Percentiles rank a stretch among this genome's conserved stretches.
Evolutionary conservation across 2,888 invertebrate genomes (phyloP).

Genomic region (Mythimna pallens): DNA sequence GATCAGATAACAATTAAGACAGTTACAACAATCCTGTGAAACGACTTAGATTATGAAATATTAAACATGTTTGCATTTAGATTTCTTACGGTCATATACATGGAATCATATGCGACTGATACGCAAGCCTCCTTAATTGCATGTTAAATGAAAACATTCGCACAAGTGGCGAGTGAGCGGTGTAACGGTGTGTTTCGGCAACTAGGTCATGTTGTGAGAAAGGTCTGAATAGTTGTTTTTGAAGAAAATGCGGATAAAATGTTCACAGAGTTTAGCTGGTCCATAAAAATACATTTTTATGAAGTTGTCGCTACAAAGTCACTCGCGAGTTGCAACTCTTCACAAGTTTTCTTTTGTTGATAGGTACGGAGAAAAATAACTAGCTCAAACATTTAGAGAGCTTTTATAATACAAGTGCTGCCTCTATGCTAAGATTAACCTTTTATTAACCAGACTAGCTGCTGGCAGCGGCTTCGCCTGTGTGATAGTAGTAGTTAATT

Average conservation of each 20-base stretch:
- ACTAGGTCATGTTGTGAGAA: slow-evolving; percentile 52
- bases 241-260: slow-evolving; percentile 48
- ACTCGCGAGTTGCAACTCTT: slow-evolving; percentile 14
- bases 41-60: slow-evolving; percentile 24
- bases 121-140: slow-evolving; percentile 11
- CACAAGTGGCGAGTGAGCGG: slow-evolving; percentile 34
- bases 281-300: slow-evolving; percentile 34
- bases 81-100: slow-evolving; percentile 20
- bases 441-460: background rate
- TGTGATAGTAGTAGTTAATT: no score
- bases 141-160: slow-evolving; percentile 13
- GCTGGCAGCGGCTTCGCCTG: no score
- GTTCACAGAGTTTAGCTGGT: slow-evolving; percentile 25
- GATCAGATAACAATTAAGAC: slow-evolving; percentile 21
- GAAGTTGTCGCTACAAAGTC: slow-evolving; percentile 22
- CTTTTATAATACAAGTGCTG: background rate
- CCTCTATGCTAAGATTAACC: background rate
- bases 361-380: slow-evolving; percentile 7
- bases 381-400: slow-evolving; percentile 1
- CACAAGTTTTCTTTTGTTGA: slow-evolving; percentile 17
- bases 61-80: slow-evolving; percentile 31
- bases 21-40: slow-evolving; percentile 25
- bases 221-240: slow-evolving; percentile 33
- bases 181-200: slow-evolving; percentile 33
- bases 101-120: slow-evolving; percentile 8